Base-by-base conservation (phyloP, 2,797 vertebrate genomes). In the Epinephelus awoara region DNA sequence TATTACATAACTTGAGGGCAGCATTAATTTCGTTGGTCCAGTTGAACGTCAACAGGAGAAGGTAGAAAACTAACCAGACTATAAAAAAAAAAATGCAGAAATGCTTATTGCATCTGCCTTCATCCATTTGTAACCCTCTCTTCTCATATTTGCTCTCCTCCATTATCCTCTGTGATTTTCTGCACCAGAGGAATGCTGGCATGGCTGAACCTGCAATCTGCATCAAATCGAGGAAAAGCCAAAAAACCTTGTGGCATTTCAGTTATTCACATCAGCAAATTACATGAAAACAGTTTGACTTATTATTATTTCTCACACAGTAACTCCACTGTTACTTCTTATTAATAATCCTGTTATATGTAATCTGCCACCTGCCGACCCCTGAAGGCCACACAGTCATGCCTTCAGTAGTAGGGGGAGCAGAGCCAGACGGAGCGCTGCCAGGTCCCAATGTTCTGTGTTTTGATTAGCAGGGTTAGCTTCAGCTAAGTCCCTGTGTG, bases 381-480 rank as follows among this genome's bases (percentile, higher is more conserved):
- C n/a, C 71, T 68, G 72, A 40, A 38, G 49, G 67, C 72, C 23
- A 15, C 38, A 23, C 19, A 13, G 54, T 15, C 29, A 3, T 3
- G n/a, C 47, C 62, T 18, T 15, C 58, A 40, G 49, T 34, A 59
- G 85, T 58, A 9, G 63, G 2, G 9, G 10, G 5, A 42, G 67
- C 44, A 13, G 77, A 56, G 57, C 57, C 79, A 80, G 67, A 64
- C 12, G 80, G 59, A 70, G 2, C 18, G 0, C 49, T 34, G 91
- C 91, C 91, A 94, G 81, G 80, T 83, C 90, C 77, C 87, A 61
- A 90, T 91, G 91, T 94, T 90, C 93, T 80, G 64, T 34, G 83
- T 89, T 91, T 89, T 88, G 38, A 90, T 89, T 82, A 90, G 82
- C 79, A 34, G 75, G 75, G 85, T 88, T 85, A 91, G 87, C 82